Evolutionary conservation across 2,888 invertebrate genomes (phyloP).

Genomic region (Hirtodrosophila duncani): DNA sequence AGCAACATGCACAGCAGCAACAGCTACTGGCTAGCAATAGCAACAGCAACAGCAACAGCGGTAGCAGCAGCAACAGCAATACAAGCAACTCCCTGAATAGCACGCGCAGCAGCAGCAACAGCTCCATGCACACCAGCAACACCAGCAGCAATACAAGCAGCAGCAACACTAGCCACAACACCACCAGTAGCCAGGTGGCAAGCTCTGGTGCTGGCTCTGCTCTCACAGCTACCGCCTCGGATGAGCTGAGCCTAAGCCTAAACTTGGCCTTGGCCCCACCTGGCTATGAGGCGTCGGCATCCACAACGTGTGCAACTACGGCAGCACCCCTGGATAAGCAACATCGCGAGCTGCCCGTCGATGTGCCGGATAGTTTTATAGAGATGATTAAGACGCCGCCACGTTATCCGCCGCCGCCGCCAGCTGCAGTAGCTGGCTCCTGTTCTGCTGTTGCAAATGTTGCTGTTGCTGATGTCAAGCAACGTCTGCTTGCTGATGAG

Average conservation of each 20-base stretch:
- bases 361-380: conserved; percentile 92
- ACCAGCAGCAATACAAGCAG: conserved; percentile 1
- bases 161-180: conserved; percentile 28
- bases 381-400: conserved; percentile 88
- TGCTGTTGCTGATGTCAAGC: conserved; percentile 22
- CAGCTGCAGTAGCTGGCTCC: neutral
- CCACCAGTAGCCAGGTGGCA: conserved; percentile 11
- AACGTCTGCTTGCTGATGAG: conserved; percentile 42
- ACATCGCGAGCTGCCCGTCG: conserved; percentile 89
- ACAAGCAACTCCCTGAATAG: conserved; percentile 27
- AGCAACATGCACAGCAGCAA: conserved; percentile 23
- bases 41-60: conserved; percentile 35
- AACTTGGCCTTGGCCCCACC: conserved; percentile 76
- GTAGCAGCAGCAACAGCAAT: conserved; percentile 15
- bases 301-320: conserved; percentile 20
- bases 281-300: conserved; percentile 70
- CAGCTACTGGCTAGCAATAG: conserved; percentile 20
- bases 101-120: conserved; percentile 29
- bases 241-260: conserved; percentile 65
- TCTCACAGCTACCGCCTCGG: conserved; percentile 40
- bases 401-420: conserved; percentile 82
- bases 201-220: conserved; percentile 11
- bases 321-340: conserved; percentile 64
- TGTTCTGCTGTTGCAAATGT: neutral
- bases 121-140: conserved; percentile 44